phyloP scores from a whole-genome alignment of 2,797 vertebrate species.

The Cuniculus paca region DNA sequence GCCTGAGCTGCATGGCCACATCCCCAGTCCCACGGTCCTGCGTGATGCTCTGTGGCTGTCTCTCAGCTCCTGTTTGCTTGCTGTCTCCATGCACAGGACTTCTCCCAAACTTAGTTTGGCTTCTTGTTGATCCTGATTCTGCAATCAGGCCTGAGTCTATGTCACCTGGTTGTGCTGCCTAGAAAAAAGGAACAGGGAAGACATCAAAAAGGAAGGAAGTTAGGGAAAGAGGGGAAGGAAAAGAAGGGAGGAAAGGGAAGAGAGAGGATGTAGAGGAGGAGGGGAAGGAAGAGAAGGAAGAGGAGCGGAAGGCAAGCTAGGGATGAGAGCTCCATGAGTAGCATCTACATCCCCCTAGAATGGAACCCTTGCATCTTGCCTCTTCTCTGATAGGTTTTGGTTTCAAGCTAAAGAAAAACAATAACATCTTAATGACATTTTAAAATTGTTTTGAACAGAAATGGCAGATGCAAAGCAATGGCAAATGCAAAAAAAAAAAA shows the following conservation, averaged over 20 bases:
- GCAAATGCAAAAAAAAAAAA: too few species aligned
- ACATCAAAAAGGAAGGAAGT: background rate
- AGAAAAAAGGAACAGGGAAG: background rate
- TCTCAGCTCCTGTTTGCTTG: background rate
- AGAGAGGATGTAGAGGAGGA: too few species aligned
- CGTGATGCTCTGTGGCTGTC: rapidly evolving
- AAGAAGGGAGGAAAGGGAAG: background rate
- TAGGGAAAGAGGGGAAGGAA: background rate
- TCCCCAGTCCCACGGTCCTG: background rate
- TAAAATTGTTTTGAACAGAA: background rate
- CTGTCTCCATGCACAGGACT: background rate
- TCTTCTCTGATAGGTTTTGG: background rate
- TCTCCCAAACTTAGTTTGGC: background rate
- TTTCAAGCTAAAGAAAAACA: background rate
- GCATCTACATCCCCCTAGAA: background rate
- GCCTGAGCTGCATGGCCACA: too few species aligned
- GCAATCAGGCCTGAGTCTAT: background rate
- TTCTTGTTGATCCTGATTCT: background rate
- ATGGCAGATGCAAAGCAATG: background rate
- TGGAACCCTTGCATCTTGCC: too few species aligned
- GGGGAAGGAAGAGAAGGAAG: rapidly evolving
- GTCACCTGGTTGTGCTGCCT: background rate
- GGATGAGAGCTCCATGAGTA: background rate
- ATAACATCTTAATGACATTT: background rate
- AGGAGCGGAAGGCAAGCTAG: too few species aligned